Percentiles rank a stretch among this genome's conserved stretches.
phyloP scores from a whole-genome alignment of 2,888 invertebrate genomes.

The Arge pagana region DNA sequence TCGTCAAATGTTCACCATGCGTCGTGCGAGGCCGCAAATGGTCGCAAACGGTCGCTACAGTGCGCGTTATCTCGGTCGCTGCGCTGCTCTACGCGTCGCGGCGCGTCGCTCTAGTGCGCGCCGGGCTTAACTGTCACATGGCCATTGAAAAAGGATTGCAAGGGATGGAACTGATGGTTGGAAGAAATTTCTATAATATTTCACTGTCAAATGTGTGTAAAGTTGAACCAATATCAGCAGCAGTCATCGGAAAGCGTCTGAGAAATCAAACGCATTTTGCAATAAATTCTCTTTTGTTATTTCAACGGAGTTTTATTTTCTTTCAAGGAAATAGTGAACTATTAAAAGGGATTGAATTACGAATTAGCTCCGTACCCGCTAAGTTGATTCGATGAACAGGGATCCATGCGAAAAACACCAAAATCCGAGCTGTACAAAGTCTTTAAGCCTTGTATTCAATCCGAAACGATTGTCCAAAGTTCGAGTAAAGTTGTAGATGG shows the following conservation, averaged over 20 bases:
- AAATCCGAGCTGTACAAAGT: conserved; percentile 30
- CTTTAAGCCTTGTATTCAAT: conserved; percentile 11
- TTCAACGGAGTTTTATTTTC: conserved; percentile 35
- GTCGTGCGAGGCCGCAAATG: too few relatives aligned
- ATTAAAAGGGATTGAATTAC: conserved; percentile 26
- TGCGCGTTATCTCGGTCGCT: too few relatives aligned
- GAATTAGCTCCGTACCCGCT: conserved; percentile 34
- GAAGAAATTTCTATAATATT: conserved; percentile 26
- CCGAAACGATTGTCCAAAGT: neutral
- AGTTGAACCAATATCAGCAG: conserved; percentile 26
- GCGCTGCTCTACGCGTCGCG: too few relatives aligned
- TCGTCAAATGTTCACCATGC: too few relatives aligned
- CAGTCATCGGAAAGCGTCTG: too few relatives aligned
- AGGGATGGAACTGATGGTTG: conserved; percentile 28
- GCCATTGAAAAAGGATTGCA: conserved; percentile 29
- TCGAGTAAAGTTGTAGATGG: conserved; percentile 29
- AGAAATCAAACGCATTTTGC: too few relatives aligned
- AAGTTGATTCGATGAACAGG: conserved; percentile 30
- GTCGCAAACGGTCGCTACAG: too few relatives aligned
- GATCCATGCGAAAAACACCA: conserved; percentile 28
- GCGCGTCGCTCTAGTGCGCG: too few relatives aligned
- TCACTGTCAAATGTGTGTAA: conserved; percentile 22
- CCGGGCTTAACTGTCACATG: conserved; percentile 31
- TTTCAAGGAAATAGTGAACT: conserved; percentile 29
- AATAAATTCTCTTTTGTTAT: conserved; percentile 34